Evolutionary conservation across 2,888 invertebrate species (phyloP), one percentile per base, ranked within the genome.

Genomic region (Parapristionchus giblindavisi): DNA sequence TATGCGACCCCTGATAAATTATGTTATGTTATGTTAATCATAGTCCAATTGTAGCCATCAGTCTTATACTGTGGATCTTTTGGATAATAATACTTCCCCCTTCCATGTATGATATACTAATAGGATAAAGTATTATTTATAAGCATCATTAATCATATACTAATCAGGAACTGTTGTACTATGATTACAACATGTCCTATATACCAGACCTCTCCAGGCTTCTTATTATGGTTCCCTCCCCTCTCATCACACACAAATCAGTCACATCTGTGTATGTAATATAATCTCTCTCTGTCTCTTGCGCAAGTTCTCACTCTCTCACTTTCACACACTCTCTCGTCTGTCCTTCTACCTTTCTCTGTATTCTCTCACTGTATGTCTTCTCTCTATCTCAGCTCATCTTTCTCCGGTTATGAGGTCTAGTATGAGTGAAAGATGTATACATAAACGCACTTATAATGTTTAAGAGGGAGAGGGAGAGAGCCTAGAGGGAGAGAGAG

Each of bases 241-340:
- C 24, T 11, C 40, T 3, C 11, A 21, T 63, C 63, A n/a, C 40
- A 6, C 29, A n/a, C 24, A 3, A 24, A 24, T 24, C 2, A 8
- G 24, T 27, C 27, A 54, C 27, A 54, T 5, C 24, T 24, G 56
- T 2, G 56, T n/a, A n/a, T n/a, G n/a, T 17, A 6, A 63, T 8
- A n/a, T 1, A n/a, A 32, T 34, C 63, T 29, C 38, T 29, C 63
- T 61, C 29, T 61, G 38, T 6, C 38, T 34, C 3, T 21, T 24
- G 36, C 63, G 21, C 63, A n/a, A 29, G 21, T 24, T 38, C 38
- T 21, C 29, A 4, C 63, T 63, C 63, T 63, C 63, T 38, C 21
- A 8, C 4, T 40, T 43, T 40, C 40, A 21, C 63, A 32, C 48
- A 32, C 66, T 66, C 66, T 66, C 66, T 66, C 66, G 14, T 29